Conservation (phyloP, 2,113 vertebrate species). For the Camelus bactrianus region DNA sequence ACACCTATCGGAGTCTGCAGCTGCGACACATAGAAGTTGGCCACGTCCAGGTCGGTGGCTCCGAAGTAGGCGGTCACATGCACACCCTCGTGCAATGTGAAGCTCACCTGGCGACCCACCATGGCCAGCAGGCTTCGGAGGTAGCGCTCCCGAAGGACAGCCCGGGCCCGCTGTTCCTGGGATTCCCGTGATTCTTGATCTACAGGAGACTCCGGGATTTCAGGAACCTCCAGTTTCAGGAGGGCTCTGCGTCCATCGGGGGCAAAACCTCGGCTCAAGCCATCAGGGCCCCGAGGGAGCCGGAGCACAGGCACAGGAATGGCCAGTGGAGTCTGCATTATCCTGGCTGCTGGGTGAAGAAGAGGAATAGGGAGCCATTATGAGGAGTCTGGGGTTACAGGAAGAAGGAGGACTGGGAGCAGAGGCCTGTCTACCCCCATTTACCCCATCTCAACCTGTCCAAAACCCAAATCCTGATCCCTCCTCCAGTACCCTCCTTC, state of each 20-base stretch:
- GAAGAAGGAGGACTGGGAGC: background rate
- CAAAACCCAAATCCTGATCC: background rate
- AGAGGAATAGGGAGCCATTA: background rate
- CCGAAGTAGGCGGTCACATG: constrained; percentile 90
- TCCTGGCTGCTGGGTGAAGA: constrained; percentile 3
- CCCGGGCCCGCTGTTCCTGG: constrained; percentile 87
- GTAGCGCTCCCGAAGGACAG: constrained; percentile 90
- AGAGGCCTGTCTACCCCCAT: background rate
- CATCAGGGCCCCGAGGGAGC: constrained; percentile 81
- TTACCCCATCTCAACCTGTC: background rate
- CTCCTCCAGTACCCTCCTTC: background rate
- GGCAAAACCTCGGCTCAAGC: constrained; percentile 90
- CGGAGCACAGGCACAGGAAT: constrained; percentile 74
- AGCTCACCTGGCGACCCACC: constrained; percentile 87
- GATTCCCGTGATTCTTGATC: background rate
- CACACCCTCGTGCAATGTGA: constrained; percentile 91
- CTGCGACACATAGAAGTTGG: constrained; percentile 94
- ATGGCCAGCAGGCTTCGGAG: constrained; percentile 91
- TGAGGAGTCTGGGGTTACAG: background rate
- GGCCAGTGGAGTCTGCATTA: constrained; percentile 56
- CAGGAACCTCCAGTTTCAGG: constrained; percentile 40
- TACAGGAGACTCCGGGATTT: background rate
- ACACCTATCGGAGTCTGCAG: constrained; percentile 93
- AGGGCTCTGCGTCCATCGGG: constrained; percentile 79
- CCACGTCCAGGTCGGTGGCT: constrained; percentile 92